Conservation (phyloP, 35 echinoderm and acorn worm species). For the Ophioderma brevispina region DNA sequence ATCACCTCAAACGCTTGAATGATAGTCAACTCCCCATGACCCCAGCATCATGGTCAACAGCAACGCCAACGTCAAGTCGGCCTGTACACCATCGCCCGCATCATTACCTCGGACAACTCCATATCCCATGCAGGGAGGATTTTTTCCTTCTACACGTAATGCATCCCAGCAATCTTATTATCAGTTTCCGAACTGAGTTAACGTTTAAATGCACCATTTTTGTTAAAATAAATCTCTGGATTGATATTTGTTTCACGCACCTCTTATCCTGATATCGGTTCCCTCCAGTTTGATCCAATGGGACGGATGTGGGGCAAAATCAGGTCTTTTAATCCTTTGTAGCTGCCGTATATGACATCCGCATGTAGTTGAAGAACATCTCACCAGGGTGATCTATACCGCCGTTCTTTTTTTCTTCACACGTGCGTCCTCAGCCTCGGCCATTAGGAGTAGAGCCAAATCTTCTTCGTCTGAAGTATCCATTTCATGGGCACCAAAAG, state of each 20-base stretch:
- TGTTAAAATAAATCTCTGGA: constrained; percentile 3
- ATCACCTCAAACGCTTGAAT: constrained; percentile 22
- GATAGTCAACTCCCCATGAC: constrained; percentile 48
- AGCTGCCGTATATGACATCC: constrained; percentile 56
- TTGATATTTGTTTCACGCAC: constrained; percentile 39
- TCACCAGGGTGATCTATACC: no score
- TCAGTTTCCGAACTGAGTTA: constrained; percentile 46
- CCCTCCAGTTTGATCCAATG: constrained; percentile 53
- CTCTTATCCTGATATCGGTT: constrained; percentile 60
- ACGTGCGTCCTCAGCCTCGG: no score
- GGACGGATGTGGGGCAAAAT: constrained; percentile 48
- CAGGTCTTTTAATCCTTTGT: constrained; percentile 38
- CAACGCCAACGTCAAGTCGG: constrained; percentile 33
- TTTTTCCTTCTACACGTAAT: no score
- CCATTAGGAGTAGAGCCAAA: no score
- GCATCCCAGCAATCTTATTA: no score
- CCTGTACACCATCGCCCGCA: constrained; percentile 31
- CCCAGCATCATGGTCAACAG: constrained; percentile 54
- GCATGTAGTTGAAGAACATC: constrained; percentile 71
- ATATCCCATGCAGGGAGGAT: no score
- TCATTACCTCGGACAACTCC: constrained; percentile 4
- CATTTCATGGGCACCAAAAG: no score
- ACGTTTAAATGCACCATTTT: constrained; percentile 1
- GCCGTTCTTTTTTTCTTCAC: no score
- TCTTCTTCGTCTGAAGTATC: no score